Base-by-base conservation (phyloP, 2,888 invertebrate species). In the Watsonalla binaria region DNA sequence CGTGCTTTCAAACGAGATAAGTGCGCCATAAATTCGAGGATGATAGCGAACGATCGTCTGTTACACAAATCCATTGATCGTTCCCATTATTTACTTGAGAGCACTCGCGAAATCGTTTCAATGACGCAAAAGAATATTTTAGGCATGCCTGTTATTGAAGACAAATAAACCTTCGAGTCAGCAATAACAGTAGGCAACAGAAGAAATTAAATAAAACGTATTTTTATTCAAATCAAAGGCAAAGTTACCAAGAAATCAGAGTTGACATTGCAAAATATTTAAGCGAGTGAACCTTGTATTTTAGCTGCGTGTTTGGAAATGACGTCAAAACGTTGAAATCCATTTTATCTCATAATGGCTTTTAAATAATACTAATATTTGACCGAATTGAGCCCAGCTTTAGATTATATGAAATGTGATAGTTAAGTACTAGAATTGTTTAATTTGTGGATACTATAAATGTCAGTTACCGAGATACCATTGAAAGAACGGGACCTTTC, bases 111-210 rank as follows among this genome's bases (percentile, higher is more conserved):
- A 48, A 39, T 13, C 37, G 37, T 49, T 49, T 49, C 13, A 14
- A 15, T 49, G 49, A 49, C 49, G 49, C 11, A 39, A 49, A 15
- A 49, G 7, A 49, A 49, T 48, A 48, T 49, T 49, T 37, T 15
- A 39, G 14, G 2, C 15, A 11, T 37, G 49, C 11, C 42, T 42
- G 42, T 49, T 49, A 37, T 49, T 37, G 49, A 37, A 49, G 14
- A 14, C 14, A 49, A 14, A 37, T 9, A 49, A 13, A 35, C 8
- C 35, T 6, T 37, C 8, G 37, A 49, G 37, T 37, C 49, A 49
- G 49, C 37, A 49, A n/a, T 7, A 37, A 49, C 8, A 13, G 0
- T 48, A 37, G 37, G 37, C 37, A 37, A 7, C 37, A 37, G 35
- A n/a, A 13, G 13, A 34, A 35, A 13, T 46, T n/a, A 34, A 35